Percentiles rank a stretch among this genome's conserved stretches.
Conservation (phyloP, 30 jellyfish, hydroid and myxozoan genomes). For the Turritopsis rubra region DNA sequence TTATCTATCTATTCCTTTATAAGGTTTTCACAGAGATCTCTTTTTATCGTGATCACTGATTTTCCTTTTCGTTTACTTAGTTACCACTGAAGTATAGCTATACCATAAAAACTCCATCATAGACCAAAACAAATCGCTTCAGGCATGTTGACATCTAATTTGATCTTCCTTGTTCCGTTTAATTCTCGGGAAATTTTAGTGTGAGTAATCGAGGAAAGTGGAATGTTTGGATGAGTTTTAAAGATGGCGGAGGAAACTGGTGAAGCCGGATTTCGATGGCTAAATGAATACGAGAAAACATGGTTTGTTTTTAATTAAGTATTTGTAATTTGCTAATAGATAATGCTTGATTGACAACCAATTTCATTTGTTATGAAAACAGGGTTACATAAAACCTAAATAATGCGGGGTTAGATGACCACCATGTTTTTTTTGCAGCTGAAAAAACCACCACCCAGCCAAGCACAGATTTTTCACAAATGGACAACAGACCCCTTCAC, state of each 20-base stretch:
- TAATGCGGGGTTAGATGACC: too few species aligned
- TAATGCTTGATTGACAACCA: too few species aligned
- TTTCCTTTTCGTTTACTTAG: background rate
- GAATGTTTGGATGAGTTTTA: background rate
- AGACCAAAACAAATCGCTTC: background rate
- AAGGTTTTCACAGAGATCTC: background rate
- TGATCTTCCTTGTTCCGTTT: background rate
- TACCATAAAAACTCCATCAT: background rate
- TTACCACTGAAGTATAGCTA: too few species aligned
- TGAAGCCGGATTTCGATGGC: conserved; percentile 67
- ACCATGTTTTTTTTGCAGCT: too few species aligned
- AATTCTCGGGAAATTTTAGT: background rate
- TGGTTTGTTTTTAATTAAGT: conserved; percentile 40
- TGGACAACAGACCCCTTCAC: too few species aligned
- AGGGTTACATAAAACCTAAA: too few species aligned
- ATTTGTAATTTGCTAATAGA: too few species aligned
- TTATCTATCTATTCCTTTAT: too few species aligned
- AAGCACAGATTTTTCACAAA: too few species aligned
- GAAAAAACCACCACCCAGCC: too few species aligned
- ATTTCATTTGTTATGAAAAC: too few species aligned
- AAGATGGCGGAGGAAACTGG: conserved; percentile 25
- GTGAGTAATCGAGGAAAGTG: background rate
- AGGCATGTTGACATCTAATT: background rate
- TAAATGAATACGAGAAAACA: conserved; percentile 78
- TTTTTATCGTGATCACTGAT: background rate